A percentile compares a stretch with the other conserved stretches of the same genome.
phyloP scores from a whole-genome alignment of 1,140 invertebrate species.

The Drosophila kurseongensis region DNA sequence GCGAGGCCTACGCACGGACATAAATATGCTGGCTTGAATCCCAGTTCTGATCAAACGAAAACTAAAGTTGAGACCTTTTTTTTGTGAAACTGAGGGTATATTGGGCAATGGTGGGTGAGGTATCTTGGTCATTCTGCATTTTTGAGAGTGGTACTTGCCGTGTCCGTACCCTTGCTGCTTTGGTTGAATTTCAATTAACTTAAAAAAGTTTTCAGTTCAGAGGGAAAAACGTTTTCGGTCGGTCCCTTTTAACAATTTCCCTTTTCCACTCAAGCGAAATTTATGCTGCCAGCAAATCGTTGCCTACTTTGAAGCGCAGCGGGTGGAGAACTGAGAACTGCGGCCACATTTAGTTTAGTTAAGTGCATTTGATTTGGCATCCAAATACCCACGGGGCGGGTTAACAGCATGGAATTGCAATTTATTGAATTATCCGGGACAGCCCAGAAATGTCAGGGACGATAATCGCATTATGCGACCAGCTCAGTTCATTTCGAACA shows the following conservation, averaged over 20 bases:
- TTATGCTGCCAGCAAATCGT: constrained; percentile 48
- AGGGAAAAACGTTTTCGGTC: constrained; percentile 21
- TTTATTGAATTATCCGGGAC: constrained; percentile 71
- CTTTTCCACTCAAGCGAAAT: constrained; percentile 43
- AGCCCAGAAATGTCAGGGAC: constrained; percentile 50
- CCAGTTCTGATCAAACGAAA: constrained; percentile 36
- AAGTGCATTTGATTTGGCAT: constrained; percentile 79
- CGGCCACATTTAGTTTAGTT: constrained; percentile 72
- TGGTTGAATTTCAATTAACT: constrained; percentile 71
- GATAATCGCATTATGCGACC: constrained; percentile 72
- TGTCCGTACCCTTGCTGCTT: constrained; percentile 2
- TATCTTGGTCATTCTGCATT: neutral
- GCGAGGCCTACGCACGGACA: constrained; percentile 61
- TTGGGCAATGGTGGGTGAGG: neutral
- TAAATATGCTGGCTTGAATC: constrained; percentile 54
- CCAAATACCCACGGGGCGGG: constrained; percentile 35
- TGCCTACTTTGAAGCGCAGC: constrained; percentile 55
- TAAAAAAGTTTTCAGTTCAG: constrained; percentile 62
- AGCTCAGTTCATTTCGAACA: constrained; percentile 43
- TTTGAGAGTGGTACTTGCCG: neutral
- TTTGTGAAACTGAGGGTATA: neutral
- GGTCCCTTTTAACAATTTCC: constrained; percentile 50
- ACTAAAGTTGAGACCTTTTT: constrained; percentile 46
- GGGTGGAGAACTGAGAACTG: neutral
- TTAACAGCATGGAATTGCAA: constrained; percentile 66